Base-by-base conservation (phyloP, 2,797 vertebrate genomes). In the Lithobates pipiens region DNA sequence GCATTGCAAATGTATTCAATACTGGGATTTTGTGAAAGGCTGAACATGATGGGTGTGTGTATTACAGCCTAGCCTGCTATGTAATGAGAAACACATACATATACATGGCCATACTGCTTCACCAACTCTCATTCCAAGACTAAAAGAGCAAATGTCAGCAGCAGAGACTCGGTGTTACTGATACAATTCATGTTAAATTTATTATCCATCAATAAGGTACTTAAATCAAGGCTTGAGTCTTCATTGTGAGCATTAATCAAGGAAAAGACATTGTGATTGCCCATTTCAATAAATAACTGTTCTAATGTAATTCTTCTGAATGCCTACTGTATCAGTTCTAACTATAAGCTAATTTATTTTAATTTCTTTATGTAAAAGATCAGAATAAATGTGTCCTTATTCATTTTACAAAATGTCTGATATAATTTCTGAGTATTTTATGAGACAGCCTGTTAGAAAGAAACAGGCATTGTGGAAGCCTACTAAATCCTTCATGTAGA, bases 181-280 rank as follows among this genome's bases (percentile, higher is more conserved):
- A 77, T 77, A n/a, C 36, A 72, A 36, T 69, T 36, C 50, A 73
- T 36, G 36, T 50, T 29, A 27, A 67, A 77, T 82, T 86, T 80
- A 85, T 69, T 36, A 50, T 11, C 63, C 71, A 76, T 77, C 73
- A 77, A 77, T 82, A 34, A 27, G 77, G 36, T 82, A 72, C 74
- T 80, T 80, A 85, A 83, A 86, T 82, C 80, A 82, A 82, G 73
- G 32, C 74, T 82, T 61, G 27, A 77, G 74, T 73, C 74, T 25
- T 82, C 79, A 77, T 27, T 18, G 65, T 29, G 16, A 70, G 75
- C 13, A 83, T 86, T 78, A 86, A 86, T 86, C 80, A 82, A 36
- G 36, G n/a, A 78, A 61, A 77, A 83, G 73, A 86, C 65, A 70
- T 50, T 74, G 54, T 39, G 54, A 86, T 72, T 61, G 61, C 68